Conservation (phyloP, 2,888 invertebrate genomes). For the Tinea trinotella region DNA sequence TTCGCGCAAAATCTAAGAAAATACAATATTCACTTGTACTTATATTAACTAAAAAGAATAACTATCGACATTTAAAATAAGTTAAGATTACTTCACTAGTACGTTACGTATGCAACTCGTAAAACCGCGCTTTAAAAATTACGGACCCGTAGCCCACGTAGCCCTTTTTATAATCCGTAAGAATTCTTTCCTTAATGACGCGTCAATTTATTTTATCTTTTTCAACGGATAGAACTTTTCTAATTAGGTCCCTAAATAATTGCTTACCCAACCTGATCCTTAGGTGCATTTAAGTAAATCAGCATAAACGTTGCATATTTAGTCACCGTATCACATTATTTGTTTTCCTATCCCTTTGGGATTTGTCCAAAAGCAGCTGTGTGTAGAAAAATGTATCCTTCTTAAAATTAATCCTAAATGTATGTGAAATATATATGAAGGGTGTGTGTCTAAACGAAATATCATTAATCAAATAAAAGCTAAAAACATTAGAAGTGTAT, state of each 20-base stretch:
- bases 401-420: no score
- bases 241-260: slow-evolving; percentile 32
- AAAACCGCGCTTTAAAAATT: slow-evolving; percentile 60
- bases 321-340: background rate
- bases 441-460: no score
- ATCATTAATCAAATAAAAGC: no score
- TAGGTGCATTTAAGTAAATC: slow-evolving; percentile 12
- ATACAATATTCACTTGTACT: no score
- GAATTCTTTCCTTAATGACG: slow-evolving; percentile 57
- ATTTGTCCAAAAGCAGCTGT: background rate
- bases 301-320: slow-evolving; percentile 11
- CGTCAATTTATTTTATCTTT: slow-evolving; percentile 46
- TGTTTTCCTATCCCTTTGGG: background rate
- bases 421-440: no score
- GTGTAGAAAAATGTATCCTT: background rate
- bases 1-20: no score
- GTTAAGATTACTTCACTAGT: background rate
- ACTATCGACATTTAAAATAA: no score
- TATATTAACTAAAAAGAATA: no score
- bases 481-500: no score
- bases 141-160: slow-evolving; percentile 36
- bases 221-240: slow-evolving; percentile 29
- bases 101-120: slow-evolving; percentile 49
- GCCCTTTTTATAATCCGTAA: slow-evolving; percentile 63
- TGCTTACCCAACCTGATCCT: slow-evolving; percentile 20